Percentiles rank a stretch among this genome's conserved stretches.
Evolutionary conservation across 2,113 vertebrate genomes (phyloP).

Genomic region (Pelecanus crispus): DNA sequence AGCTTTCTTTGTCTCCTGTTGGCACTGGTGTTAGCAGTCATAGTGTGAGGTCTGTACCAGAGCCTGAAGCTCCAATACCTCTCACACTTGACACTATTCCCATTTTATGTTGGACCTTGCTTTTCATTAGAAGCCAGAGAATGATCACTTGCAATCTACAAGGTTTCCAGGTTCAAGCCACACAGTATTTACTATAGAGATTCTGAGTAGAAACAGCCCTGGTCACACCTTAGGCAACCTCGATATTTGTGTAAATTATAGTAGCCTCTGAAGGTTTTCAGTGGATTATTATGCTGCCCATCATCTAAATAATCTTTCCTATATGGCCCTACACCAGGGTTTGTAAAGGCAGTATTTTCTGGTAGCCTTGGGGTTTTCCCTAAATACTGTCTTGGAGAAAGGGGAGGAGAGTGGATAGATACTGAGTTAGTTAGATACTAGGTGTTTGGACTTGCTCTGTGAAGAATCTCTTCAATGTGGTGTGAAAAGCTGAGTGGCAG

Average conservation of each 20-base stretch:
- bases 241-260: neutral
- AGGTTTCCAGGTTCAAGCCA: neutral
- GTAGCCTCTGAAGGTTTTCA: neutral
- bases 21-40: neutral
- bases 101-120: neutral
- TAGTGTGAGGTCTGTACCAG: neutral
- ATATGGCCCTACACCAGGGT: rapidly evolving
- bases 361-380: neutral
- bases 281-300: neutral
- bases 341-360: neutral
- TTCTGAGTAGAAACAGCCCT: neutral
- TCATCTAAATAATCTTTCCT: neutral
- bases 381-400: neutral
- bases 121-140: neutral
- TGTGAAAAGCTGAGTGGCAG: neutral
- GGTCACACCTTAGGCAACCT: neutral
- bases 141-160: neutral
- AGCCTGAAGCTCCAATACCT: neutral
- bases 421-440: neutral
- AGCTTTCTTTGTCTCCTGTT: neutral
- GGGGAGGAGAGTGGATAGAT: neutral
- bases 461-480: neutral
- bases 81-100: neutral
- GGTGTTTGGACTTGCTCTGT: neutral
- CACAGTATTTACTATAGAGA: neutral